Conservation (phyloP, 2,113 vertebrate genomes). For the Heptranchias perlo region DNA sequence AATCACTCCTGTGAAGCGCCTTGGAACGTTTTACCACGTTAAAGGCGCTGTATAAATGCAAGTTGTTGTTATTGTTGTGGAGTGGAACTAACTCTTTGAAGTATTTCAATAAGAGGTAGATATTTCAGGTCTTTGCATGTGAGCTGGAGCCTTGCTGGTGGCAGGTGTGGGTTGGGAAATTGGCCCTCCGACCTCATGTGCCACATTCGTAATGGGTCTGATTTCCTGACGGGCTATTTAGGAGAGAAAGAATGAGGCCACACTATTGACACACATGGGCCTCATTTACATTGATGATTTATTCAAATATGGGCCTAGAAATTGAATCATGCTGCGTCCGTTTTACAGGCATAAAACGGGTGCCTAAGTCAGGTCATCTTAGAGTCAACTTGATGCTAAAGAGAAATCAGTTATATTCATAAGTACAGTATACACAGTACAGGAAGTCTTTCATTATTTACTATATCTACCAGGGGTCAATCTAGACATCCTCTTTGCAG, state of each 20-base stretch:
- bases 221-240: not conserved
- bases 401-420: not conserved
- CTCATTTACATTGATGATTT: not conserved
- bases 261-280: not conserved
- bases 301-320: not conserved
- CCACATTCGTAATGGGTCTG: not conserved
- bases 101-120: too few relatives aligned
- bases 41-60: too few relatives aligned
- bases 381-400: not conserved
- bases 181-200: not conserved
- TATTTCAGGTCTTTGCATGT: not conserved
- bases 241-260: not conserved
- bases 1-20: too few relatives aligned
- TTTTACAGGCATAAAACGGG: not conserved
- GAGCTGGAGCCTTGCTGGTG: not conserved
- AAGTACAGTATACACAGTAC: not conserved
- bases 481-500: not conserved
- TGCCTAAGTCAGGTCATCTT: not conserved
- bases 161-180: not conserved
- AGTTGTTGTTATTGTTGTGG: too few relatives aligned
- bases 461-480: not conserved
- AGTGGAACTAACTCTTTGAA: not conserved
- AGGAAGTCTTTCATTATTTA: not conserved
- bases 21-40: too few relatives aligned
- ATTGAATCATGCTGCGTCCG: not conserved